Base-by-base conservation (phyloP, 2,113 vertebrate genomes). In the Pao palembangensis region DNA sequence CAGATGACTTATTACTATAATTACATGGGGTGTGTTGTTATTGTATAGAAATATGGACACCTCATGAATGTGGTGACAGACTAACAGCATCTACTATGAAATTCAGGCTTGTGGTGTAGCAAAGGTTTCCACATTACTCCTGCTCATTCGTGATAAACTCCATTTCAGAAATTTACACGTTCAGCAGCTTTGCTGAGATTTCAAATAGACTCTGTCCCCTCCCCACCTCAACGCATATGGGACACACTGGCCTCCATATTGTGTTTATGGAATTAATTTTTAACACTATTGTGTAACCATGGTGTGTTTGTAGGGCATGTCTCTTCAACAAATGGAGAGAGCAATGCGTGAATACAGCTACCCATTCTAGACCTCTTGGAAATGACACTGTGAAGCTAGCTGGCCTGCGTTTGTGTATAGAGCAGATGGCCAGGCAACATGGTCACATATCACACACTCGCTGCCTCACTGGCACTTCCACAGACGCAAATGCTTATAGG, bases 381-480 rank as follows among this genome's bases (percentile, higher is more conserved):
- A 78, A 53, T 71, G 70, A 79, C 84, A 80, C 70, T 51, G 73
- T 55, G 65, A 71, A 44, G 66, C 78, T 75, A 74, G 74, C 77
- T 63, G 57, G 80, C 70, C 85, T 78, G 76, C 62, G 41, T 86
- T 87, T 90, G 85, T 81, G 81, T 83, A 79, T 68, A 78, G 76
- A 91, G 87, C 90, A 92, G 90, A 91, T 91, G 90, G 87, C 69
- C 68, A 20, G 76, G 69, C 85, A 83, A 81, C 79, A 83, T 82
- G 87, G 81, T 85, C 86, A 53, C 76, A 82, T 86, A 82, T 87
- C 82, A 69, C 76, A 71, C 76, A 67, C 75, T 58, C 68, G 54
- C 67, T 66, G 76, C 64, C 61, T 58, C 15, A 20, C 70, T 73
- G 74, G 68, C 70, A 75, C 68, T 57, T 58, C 66, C 75, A 62